A percentile compares a stretch with the other conserved stretches of the same genome.
Evolutionary conservation across 2,797 vertebrate genomes (phyloP).

Genomic region (Pteronotus mesoamericanus): DNA sequence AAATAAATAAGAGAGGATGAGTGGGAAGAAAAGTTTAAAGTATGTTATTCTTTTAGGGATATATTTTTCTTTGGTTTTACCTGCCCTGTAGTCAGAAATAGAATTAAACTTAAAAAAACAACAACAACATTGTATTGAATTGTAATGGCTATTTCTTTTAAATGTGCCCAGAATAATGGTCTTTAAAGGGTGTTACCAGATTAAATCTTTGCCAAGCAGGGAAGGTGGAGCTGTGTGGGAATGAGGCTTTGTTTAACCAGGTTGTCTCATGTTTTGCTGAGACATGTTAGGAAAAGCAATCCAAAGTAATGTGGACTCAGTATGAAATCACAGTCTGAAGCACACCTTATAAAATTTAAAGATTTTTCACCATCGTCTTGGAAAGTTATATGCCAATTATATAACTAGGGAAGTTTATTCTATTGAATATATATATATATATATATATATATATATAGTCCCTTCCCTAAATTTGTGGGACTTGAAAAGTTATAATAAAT

Average conservation of each 20-base stretch:
- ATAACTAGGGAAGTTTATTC: background rate
- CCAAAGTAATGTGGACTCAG: conserved; percentile 51
- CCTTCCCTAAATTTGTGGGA: background rate
- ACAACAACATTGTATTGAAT: conserved; percentile 24
- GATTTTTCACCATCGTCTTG: background rate
- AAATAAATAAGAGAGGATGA: background rate
- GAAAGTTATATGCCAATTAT: conserved; percentile 14
- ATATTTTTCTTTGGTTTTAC: conserved; percentile 23
- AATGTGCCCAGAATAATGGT: conserved; percentile 48
- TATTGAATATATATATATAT: background rate
- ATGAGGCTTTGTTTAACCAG: conserved; percentile 80
- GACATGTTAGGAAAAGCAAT: conserved; percentile 78
- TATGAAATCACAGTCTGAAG: conserved; percentile 28
- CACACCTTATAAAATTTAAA: background rate
- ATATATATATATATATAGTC: background rate
- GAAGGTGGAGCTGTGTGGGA: conserved; percentile 81
- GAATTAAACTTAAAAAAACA: conserved; percentile 28
- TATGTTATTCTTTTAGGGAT: background rate
- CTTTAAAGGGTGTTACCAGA: conserved; percentile 76
- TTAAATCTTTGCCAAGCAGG: conserved; percentile 72
- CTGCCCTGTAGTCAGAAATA: conserved; percentile 39
- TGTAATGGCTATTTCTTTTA: conserved; percentile 48
- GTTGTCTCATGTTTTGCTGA: conserved; percentile 78
- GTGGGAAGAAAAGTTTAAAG: conserved; percentile 16
- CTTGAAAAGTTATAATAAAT: background rate